Base-by-base conservation (phyloP, 2,113 vertebrate species). In the Periophthalmus modestus region DNA sequence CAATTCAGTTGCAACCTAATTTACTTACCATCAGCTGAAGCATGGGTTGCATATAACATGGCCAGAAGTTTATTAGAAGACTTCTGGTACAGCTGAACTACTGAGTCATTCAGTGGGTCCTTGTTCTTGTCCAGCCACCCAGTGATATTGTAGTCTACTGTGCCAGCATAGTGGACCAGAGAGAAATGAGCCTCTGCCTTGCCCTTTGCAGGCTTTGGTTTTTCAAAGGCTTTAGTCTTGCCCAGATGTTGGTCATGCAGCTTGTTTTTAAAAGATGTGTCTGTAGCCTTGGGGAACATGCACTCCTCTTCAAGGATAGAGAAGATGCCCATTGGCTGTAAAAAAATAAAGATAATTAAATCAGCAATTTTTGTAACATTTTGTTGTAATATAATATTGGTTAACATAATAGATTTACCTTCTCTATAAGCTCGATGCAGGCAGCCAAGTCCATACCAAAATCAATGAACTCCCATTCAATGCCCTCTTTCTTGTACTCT, bases 111-210 rank as follows among this genome's bases (percentile, higher is more conserved):
- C 91, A 98, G 77, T 0, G 96, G 96, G 82, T 98, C 96, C 78
- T 98, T 98, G 90, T 97, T 98, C 83, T 98, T 97, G 66, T 97
- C 96, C 33, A 97, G 87, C 96, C 96, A 97, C 16, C 95, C 96
- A 33, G 19, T 15, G 72, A 97, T 95, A 74, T 96, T 97, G 87
- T 97, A 97, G 72, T 97, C 96, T 67, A 97, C 96, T 0, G 88
- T 94, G 0, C 96, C 96, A 18, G 96, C 96, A 0, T 97, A 98
- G 69, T 97, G 96, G 0, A 96, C 19, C 73, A 98, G 82, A 0
- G 96, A 85, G 73, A 97, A 97, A 80, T 97, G 96, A 0, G 95
- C 96, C 28, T 97, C 96, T 2, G 7, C 52, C 24, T 94, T 98
- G 0, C 96, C 96, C 84, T 97, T 97, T 43, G 70, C 23, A 55